Percentiles rank a stretch among this genome's conserved stretches.
These are phyloP conservation scores for Euspilapteryx auroguttella DNA, from an alignment of 2,888 invertebrate species.

Conservation along the genomic window DNA sequence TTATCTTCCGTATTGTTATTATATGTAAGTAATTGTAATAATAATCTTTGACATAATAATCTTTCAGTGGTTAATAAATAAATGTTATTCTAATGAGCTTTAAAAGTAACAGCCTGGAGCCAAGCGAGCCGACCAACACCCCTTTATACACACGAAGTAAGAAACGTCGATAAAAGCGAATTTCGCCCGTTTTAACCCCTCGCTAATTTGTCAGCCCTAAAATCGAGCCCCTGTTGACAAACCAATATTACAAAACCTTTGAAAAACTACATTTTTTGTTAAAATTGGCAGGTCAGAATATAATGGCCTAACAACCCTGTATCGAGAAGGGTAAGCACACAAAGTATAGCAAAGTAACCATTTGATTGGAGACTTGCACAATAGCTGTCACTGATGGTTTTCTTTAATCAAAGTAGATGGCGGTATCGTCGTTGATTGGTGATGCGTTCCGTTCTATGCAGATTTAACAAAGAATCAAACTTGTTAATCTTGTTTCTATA, in stretches of 20 bases:
- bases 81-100: too few species aligned
- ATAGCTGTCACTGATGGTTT: constrained; percentile 24
- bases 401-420: constrained; percentile 21
- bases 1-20: too few species aligned
- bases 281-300: constrained; percentile 15
- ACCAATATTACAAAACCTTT: constrained; percentile 12
- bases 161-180: constrained; percentile 54
- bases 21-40: too few species aligned
- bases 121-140: too few species aligned
- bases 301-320: constrained; percentile 27
- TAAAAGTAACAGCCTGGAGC: too few species aligned
- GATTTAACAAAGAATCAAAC: too few species aligned
- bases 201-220: constrained; percentile 54
- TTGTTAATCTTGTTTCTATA: too few species aligned
- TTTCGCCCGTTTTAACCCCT: constrained; percentile 43
- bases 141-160: constrained; percentile 23
- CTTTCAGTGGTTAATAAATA: too few species aligned
- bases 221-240: constrained; percentile 26
- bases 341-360: too few species aligned
- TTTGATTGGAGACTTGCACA: constrained; percentile 31
- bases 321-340: constrained; percentile 45
- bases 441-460: constrained; percentile 22
- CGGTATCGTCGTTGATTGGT: constrained; percentile 15
- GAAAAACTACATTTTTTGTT: too few species aligned
- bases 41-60: too few species aligned